phyloP scores from a whole-genome alignment of 1,140 invertebrate species.

The Trichoplusia ni region DNA sequence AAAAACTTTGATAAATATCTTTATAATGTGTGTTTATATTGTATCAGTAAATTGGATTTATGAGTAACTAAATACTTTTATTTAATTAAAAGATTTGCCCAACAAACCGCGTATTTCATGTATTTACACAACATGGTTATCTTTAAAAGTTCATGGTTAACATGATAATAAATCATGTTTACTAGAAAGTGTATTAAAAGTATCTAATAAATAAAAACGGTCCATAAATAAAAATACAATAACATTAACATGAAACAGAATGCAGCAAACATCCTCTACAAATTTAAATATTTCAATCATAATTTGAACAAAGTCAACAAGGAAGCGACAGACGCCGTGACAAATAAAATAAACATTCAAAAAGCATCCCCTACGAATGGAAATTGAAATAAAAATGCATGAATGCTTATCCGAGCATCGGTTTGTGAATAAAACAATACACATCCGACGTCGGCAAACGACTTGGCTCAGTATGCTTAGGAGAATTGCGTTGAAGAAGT shows the following conservation, averaged over 20 bases:
- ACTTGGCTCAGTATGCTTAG: conserved; percentile 15
- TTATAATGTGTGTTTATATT: too few relatives aligned
- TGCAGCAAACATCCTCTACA: background rate
- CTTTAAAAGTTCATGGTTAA: too few relatives aligned
- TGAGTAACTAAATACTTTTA: too few relatives aligned
- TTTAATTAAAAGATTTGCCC: too few relatives aligned
- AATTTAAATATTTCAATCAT: background rate
- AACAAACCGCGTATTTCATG: too few relatives aligned
- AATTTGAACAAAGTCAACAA: background rate
- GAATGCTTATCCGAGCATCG: conserved; percentile 33
- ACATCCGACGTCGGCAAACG: conserved; percentile 16
- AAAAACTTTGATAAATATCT: too few relatives aligned
- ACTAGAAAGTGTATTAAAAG: too few relatives aligned
- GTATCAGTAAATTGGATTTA: too few relatives aligned
- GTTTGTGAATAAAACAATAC: conserved; percentile 43
- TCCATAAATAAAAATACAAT: background rate
- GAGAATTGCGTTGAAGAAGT: background rate
- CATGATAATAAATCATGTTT: too few relatives aligned
- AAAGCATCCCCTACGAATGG: conserved; percentile 28
- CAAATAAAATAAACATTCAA: conserved; percentile 33
- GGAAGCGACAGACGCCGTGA: background rate
- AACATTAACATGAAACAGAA: background rate
- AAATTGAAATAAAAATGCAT: conserved; percentile 49
- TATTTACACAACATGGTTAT: too few relatives aligned
- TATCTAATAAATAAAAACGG: too few relatives aligned